Evolutionary conservation across 2,797 vertebrate species (phyloP).

Genomic region (Ibycter americanus): DNA sequence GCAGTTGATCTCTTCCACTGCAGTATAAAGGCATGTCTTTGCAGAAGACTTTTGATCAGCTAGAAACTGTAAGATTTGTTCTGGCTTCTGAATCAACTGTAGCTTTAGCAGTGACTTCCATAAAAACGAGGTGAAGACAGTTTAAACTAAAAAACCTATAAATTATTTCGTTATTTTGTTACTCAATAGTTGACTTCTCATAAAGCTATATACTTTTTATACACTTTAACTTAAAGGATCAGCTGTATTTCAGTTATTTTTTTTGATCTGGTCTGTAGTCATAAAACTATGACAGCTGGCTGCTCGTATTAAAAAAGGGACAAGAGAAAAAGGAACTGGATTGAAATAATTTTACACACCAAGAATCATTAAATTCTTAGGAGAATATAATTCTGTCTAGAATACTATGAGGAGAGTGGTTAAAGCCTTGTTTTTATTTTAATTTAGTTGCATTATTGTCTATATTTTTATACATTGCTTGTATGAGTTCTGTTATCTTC

Average conservation of each 20-base stretch:
- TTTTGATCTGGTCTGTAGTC: background rate
- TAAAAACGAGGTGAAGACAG: background rate
- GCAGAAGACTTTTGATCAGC: background rate
- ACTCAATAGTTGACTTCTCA: background rate
- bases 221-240: background rate
- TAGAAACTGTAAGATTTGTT: background rate
- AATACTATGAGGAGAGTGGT: background rate
- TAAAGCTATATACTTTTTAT: background rate
- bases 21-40: background rate
- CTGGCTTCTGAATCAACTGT: background rate
- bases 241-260: background rate
- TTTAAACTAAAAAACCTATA: background rate
- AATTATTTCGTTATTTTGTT: background rate
- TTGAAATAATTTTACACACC: background rate
- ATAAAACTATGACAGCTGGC: background rate
- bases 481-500: constrained; percentile 49
- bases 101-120: background rate
- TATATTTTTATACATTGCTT: constrained; percentile 42
- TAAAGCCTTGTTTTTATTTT: constrained; percentile 13
- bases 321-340: background rate
- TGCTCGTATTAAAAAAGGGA: background rate
- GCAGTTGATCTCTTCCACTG: background rate
- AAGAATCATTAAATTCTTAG: background rate
- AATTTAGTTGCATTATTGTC: constrained; percentile 13
- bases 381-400: background rate